phyloP scores from a whole-genome alignment of 2,888 invertebrate species.

The Rambutsinella grinnellia region DNA sequence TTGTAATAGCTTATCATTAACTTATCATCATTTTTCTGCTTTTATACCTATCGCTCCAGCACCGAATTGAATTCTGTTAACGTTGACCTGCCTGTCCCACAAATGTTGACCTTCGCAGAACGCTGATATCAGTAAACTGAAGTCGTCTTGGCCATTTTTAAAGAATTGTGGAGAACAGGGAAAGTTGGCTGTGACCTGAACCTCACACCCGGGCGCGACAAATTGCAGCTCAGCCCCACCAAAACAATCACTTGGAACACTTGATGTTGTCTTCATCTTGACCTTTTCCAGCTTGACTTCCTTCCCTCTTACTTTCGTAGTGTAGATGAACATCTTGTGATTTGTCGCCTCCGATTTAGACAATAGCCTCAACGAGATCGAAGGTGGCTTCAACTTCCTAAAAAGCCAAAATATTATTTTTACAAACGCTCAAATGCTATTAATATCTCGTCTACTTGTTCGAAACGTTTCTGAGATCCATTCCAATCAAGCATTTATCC shows the following conservation, averaged over 20 bases:
- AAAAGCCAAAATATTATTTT: neutral
- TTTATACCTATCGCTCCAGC: slow-evolving; percentile 19
- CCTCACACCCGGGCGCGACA: slow-evolving; percentile 41
- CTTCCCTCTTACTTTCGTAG: neutral
- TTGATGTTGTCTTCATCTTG: too few species aligned
- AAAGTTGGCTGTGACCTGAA: slow-evolving; percentile 38
- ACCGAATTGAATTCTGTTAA: neutral
- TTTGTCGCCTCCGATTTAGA: neutral
- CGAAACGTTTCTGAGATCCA: slow-evolving; percentile 34
- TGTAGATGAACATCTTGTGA: neutral
- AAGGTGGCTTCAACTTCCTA: slow-evolving; percentile 14
- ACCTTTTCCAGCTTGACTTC: slow-evolving; percentile 10
- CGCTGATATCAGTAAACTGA: slow-evolving; percentile 14
- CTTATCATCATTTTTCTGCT: too few species aligned
- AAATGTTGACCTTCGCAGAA: slow-evolving; percentile 23
- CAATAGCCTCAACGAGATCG: neutral
- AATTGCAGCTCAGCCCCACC: too few species aligned
- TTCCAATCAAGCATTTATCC: slow-evolving; percentile 53
- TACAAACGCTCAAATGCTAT: too few species aligned
- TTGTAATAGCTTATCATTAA: too few species aligned
- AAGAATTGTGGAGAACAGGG: neutral
- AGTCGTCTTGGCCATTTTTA: neutral
- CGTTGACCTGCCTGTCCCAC: slow-evolving; percentile 16
- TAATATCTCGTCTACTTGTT: slow-evolving; percentile 35
- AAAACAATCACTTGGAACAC: slow-evolving; percentile 12